These are phyloP conservation scores for Neodon shergylaensis DNA, from an alignment of 2,113 vertebrate genomes.

Conservation along the genomic window DNA sequence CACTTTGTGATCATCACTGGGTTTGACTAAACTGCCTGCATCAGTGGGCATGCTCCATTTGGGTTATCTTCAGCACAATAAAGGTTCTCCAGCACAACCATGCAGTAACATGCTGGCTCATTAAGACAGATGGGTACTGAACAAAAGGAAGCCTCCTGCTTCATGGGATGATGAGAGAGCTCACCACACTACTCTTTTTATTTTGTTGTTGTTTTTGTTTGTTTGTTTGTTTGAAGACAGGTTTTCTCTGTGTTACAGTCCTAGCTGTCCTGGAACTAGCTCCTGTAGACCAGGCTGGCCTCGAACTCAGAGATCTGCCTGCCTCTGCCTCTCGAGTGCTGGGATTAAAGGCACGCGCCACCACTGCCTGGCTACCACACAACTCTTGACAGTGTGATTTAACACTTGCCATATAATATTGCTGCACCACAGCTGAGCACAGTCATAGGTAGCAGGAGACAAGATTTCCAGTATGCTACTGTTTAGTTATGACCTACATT, in stretches of 20 bases:
- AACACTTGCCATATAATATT: not conserved
- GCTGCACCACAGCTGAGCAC: not conserved
- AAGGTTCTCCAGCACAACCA: not conserved
- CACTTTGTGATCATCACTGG: not conserved
- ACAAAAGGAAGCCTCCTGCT: not conserved
- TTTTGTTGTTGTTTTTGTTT: no score
- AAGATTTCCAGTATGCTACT: not conserved
- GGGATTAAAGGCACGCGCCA: no score
- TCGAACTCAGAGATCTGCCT: no score
- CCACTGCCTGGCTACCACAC: no score
- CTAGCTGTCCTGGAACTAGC: no score
- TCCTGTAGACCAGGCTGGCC: no score
- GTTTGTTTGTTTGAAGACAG: no score
- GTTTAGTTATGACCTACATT: not conserved
- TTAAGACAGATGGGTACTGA: not conserved
- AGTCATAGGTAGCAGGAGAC: not conserved
- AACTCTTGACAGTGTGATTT: not conserved
- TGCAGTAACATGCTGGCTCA: not conserved
- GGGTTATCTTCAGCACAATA: not conserved
- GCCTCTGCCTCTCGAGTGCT: no score
- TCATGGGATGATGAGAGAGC: not conserved
- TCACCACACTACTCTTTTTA: not conserved
- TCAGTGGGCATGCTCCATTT: not conserved
- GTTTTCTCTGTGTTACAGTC: no score
- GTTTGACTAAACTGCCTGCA: not conserved